These are phyloP conservation scores for Adela reaumurella DNA, from an alignment of 2,888 invertebrate species.

Conservation along the genomic window DNA sequence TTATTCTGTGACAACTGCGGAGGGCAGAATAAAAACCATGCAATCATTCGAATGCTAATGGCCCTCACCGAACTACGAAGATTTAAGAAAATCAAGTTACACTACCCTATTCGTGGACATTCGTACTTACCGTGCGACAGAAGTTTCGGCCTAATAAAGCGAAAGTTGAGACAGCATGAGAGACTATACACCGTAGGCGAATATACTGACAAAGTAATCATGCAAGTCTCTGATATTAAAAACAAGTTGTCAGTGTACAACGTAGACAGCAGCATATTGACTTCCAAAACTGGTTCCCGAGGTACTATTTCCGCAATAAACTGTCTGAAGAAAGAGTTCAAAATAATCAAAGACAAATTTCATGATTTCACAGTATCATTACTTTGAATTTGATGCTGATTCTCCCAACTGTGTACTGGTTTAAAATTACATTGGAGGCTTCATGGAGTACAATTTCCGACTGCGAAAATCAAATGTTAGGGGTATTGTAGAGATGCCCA, in stretches of 20 bases:
- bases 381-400: too few relatives aligned
- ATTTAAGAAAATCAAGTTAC: conserved; percentile 4
- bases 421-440: conserved; percentile 3
- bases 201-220: conserved; percentile 1
- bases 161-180: conserved; percentile 1
- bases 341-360: conserved; percentile 1
- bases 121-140: conserved; percentile 3
- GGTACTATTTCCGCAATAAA: conserved; percentile 3
- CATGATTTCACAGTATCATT: conserved; percentile 3
- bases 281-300: conserved; percentile 3
- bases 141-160: conserved; percentile 4
- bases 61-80: neutral
- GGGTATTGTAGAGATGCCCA: conserved; percentile 1
- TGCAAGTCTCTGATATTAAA: conserved; percentile 3
- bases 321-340: conserved; percentile 1
- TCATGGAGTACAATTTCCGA: conserved; percentile 1
- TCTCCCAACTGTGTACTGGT: conserved; percentile 1
- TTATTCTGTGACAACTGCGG: too few relatives aligned
- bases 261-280: neutral
- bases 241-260: conserved; percentile 1
- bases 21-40: too few relatives aligned
- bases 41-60: neutral
- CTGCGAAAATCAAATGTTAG: conserved; percentile 3
- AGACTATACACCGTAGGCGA: neutral
- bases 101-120: conserved; percentile 1